Evolutionary conservation across 1,140 invertebrate genomes (phyloP).

Genomic region (Battus philenor): DNA sequence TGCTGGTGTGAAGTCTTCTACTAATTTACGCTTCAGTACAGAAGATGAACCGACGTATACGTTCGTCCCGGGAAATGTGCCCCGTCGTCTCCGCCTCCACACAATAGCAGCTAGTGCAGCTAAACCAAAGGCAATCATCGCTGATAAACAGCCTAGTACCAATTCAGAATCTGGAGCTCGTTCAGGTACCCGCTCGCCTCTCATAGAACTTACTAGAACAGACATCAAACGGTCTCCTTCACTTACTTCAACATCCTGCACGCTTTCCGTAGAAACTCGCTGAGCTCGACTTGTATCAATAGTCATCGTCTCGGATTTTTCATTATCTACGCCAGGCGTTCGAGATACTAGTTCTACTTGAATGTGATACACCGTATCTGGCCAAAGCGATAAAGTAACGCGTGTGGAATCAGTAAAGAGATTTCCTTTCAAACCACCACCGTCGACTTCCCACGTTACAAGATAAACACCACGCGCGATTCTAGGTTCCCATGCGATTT

Average conservation of each 20-base stretch:
- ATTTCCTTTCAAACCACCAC: conserved; percentile 88
- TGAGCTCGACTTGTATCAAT: conserved; percentile 78
- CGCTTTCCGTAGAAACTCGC: conserved; percentile 78
- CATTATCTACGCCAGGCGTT: conserved; percentile 77
- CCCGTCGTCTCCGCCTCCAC: conserved; percentile 74
- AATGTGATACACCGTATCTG: conserved; percentile 87
- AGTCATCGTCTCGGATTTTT: conserved; percentile 79
- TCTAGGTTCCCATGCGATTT: conserved; percentile 84
- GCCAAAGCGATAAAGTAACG: conserved; percentile 87
- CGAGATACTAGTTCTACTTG: conserved; percentile 81
- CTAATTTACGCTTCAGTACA: conserved; percentile 76
- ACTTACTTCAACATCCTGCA: conserved; percentile 77
- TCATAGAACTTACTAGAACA: conserved; percentile 77
- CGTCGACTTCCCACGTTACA: conserved; percentile 89
- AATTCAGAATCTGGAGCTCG: conserved; percentile 74
- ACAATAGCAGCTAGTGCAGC: conserved; percentile 71
- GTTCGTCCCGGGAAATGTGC: conserved; percentile 76
- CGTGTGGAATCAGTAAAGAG: conserved; percentile 87
- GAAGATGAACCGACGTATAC: conserved; percentile 77
- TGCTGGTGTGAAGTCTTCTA: conserved; percentile 75
- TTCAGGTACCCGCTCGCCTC: conserved; percentile 73
- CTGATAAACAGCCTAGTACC: conserved; percentile 74
- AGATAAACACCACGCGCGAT: conserved; percentile 81
- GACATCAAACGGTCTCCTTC: conserved; percentile 76
- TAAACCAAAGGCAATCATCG: conserved; percentile 75